Percentiles rank a stretch among this genome's conserved stretches.
Conservation (phyloP, 2,113 vertebrate species). For the Zosterops pallidus region DNA sequence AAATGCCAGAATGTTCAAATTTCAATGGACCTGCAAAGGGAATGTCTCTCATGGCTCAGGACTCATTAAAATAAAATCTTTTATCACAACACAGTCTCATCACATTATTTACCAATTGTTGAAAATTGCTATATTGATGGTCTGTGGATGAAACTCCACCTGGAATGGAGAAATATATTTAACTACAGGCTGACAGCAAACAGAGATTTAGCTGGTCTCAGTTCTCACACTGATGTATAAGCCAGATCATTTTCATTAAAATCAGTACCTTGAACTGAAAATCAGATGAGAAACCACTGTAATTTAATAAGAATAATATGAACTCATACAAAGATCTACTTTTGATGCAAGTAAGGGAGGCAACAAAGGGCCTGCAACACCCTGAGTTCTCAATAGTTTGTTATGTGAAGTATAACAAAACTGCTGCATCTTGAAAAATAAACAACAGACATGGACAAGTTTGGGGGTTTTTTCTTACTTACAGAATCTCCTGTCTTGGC, state of each 20-base stretch:
- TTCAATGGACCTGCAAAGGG: background rate
- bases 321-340: background rate
- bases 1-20: background rate
- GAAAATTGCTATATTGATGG: background rate
- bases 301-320: background rate
- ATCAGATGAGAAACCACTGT: background rate
- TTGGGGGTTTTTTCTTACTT: slow-evolving; percentile 61
- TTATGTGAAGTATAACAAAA: background rate
- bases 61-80: background rate
- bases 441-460: background rate
- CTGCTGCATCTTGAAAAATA: background rate
- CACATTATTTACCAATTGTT: background rate
- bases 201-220: background rate
- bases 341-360: background rate
- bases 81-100: background rate
- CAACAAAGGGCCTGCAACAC: background rate
- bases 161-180: background rate
- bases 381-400: background rate
- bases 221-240: background rate
- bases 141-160: background rate
- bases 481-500: slow-evolving; percentile 98
- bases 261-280: background rate
- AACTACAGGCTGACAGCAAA: background rate
- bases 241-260: background rate
- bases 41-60: background rate